Conservation (phyloP, 2,113 vertebrate species). For the Erythrocebus patas region DNA sequence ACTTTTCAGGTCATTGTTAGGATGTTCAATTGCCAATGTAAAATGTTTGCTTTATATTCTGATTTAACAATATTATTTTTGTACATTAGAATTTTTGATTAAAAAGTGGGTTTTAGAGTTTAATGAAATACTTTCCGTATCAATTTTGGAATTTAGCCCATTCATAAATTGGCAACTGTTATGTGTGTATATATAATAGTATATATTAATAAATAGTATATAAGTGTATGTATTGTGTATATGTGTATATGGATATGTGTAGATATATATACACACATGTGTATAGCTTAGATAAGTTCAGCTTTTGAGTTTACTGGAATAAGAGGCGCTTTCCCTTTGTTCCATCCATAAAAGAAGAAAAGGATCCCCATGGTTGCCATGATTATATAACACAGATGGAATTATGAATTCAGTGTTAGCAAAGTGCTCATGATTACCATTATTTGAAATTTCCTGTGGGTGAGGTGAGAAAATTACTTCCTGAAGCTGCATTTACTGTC, state of each 20-base stretch:
- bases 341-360: not conserved
- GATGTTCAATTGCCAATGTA: not conserved
- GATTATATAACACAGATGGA: not conserved
- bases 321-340: not conserved
- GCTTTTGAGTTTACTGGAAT: not conserved
- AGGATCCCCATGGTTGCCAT: not conserved
- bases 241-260: not conserved
- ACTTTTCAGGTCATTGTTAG: not conserved
- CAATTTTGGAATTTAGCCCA: not conserved
- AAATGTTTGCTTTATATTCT: not conserved
- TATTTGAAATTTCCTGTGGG: conserved; percentile 44
- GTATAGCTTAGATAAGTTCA: not conserved
- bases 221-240: not conserved
- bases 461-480: conserved; percentile 12
- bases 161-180: not conserved
- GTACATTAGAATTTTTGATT: not conserved
- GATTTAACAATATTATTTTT: not conserved
- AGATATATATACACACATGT: too few relatives aligned
- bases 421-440: not conserved
- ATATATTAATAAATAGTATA: too few relatives aligned
- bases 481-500: conserved; percentile 8
- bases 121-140: not conserved
- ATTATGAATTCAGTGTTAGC: not conserved
- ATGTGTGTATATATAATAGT: not conserved
- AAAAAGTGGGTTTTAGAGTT: not conserved